Evolutionary conservation across 2,888 invertebrate species (phyloP).

Genomic region (Eilema caniola): DNA sequence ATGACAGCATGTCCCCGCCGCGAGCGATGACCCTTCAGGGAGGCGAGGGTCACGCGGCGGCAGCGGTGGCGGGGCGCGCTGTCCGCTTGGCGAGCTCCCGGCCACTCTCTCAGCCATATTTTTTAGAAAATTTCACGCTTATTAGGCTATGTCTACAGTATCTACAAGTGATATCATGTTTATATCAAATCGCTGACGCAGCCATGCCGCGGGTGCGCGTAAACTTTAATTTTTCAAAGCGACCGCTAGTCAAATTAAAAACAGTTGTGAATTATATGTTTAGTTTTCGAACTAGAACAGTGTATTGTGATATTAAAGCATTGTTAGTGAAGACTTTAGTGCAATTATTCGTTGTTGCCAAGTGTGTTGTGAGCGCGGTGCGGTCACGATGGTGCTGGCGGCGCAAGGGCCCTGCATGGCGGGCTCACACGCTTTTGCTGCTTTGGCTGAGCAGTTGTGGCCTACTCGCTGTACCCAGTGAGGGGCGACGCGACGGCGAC

Average conservation of each 20-base stretch:
- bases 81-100: slow-evolving; percentile 61
- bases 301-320: slow-evolving; percentile 76
- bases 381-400: slow-evolving; percentile 53
- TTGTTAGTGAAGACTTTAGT: slow-evolving; percentile 82
- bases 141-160: slow-evolving; percentile 83
- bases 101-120: slow-evolving; percentile 68
- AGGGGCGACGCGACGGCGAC: slow-evolving; percentile 89
- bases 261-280: slow-evolving; percentile 65
- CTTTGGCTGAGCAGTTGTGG: slow-evolving; percentile 72
- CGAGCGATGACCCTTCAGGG: slow-evolving; percentile 80
- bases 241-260: slow-evolving; percentile 86
- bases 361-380: slow-evolving; percentile 70
- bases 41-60: slow-evolving; percentile 70
- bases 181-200: slow-evolving; percentile 65
- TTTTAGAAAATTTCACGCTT: slow-evolving; percentile 79
- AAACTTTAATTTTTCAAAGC: slow-evolving; percentile 83
- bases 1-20: slow-evolving; percentile 84
- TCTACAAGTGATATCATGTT: slow-evolving; percentile 72
- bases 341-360: slow-evolving; percentile 84
- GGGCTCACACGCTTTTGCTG: slow-evolving; percentile 66
- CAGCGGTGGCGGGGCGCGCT: slow-evolving; percentile 70
- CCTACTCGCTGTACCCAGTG: slow-evolving; percentile 60
- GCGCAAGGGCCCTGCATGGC: slow-evolving; percentile 43
- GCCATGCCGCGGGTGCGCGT: slow-evolving; percentile 69
- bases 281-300: slow-evolving; percentile 81